Percentiles rank a stretch among this genome's conserved stretches.
Conservation (phyloP, 1,140 invertebrate species). For the Uloborus diversus region DNA sequence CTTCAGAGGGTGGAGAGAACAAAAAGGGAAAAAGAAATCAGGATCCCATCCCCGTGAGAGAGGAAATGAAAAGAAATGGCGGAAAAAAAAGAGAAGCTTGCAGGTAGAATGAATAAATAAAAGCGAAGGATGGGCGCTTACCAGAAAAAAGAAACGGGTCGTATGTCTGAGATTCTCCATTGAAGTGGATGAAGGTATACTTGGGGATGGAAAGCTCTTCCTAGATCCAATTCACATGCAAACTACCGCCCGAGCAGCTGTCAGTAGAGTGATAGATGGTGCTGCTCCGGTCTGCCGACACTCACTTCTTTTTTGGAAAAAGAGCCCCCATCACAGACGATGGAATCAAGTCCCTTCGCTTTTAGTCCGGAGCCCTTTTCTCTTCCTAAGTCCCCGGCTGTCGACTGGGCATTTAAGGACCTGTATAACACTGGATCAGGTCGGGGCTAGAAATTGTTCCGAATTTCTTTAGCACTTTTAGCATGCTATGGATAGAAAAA, state of each 20-base stretch:
- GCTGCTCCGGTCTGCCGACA: background rate
- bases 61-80: background rate
- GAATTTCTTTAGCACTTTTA: background rate
- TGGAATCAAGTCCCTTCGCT: background rate
- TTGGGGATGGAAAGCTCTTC: background rate
- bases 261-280: conserved; percentile 8
- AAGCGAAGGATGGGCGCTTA: background rate
- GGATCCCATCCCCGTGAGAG: background rate
- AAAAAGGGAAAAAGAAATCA: background rate
- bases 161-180: background rate
- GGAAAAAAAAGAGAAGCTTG: background rate
- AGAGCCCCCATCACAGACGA: background rate
- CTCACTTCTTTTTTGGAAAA: background rate
- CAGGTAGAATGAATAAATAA: background rate
- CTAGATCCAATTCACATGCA: conserved; percentile 62
- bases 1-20: background rate
- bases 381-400: background rate
- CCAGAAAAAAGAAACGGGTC: background rate
- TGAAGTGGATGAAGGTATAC: background rate
- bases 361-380: background rate
- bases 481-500: background rate
- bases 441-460: background rate
- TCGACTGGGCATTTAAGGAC: background rate
- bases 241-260: conserved; percentile 8
- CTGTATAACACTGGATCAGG: background rate